Base-by-base conservation (phyloP, 1,140 invertebrate genomes). In the Globodera ellingtonae region DNA sequence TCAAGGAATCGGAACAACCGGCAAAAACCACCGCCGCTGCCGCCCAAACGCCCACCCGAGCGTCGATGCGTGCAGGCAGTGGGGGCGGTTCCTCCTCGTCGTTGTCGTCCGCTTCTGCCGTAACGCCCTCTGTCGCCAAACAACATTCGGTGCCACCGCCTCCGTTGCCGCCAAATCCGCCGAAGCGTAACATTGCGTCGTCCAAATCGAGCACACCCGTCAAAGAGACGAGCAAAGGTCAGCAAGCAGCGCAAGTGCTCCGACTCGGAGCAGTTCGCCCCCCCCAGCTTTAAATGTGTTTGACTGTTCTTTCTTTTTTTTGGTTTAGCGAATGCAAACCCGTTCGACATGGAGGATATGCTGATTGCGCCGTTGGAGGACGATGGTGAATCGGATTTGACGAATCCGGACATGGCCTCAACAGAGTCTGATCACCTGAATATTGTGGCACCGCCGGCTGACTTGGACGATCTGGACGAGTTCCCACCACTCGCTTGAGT, bases 401-500 rank as follows among this genome's bases (percentile, higher is more conserved):
- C 47, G 4, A 7, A 13, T 9, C 46, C 18, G 10, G 66, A 79
- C 66, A n/a, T 62, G 15, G 35, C 48, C 50, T 35, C 56, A 9
- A 44, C 48, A 8, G 44, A 5, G 48, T 66, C 69, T 75, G 59
- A 15, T 15, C 47, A 78, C n/a, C 66, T 75, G 18, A 10, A 75
- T 10, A 24, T 75, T 67, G 35, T 78, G 8, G 9, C 56, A 48
- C 82, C 81, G n/a, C 82, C 82, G 3, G 75, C 82, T 7, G 81
- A 83, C 70, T 66, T 83, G 65, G 80, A 83, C 65, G 81, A 83
- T 62, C 15, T 83, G 81, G 81, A 83, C 59, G 81, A 83, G 21
- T 83, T 83, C 44, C 81, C 81, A 56, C 81, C 81, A 46, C 74
- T 83, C 18, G 56, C 56, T 62, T 62, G 56, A 62, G 3, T 35